Base-by-base conservation (phyloP, 2,888 invertebrate genomes). In the Esperia sulphurella region DNA sequence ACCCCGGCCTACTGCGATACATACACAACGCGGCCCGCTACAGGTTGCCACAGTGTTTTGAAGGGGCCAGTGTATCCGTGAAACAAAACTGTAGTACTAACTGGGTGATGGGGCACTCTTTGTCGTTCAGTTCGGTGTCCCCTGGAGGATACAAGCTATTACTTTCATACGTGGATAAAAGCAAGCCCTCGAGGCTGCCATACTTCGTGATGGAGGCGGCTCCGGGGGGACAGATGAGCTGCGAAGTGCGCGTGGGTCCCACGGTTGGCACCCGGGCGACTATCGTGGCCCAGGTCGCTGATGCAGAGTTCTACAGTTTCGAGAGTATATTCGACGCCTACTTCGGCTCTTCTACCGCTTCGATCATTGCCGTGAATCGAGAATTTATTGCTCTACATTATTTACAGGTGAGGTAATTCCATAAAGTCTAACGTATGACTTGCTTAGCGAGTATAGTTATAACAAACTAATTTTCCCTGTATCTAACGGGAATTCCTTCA, bases 121-220 rank as follows among this genome's bases (percentile, higher is more conserved):
- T 89, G 50, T 71, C 84, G 0, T 88, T 89, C 50, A 90, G 90
- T 61, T 86, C 90, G 0, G 88, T 90, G 4, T 82, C 87, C 6
- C 90, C 90, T 1, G 87, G 90, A 8, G 89, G 90, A 0, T 89
- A 90, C 53, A 88, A 83, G 57, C 49, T 88, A 12, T 56, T 86
- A 39, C 48, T 88, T 41, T 88, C 87, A 0, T 88, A 87, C 53
- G 68, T 69, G 21, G 80, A 84, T 55, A 84, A 79, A 47, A 59
- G 57, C 7, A 85, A 77, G 37, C 68, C 76, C 0, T 55, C 69
- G 8, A 67, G 71, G 1, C 49, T 88, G 46, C 87, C 87, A 0
- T 89, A 89, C 53, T 88, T 88, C 40, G 79, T 89, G 43, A 80
- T 89, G 84, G 88, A 89, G 58, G 81, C 84, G 3, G 86, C 90